Conservation (phyloP, 1,140 invertebrate genomes). For the Drosophila insularis region DNA sequence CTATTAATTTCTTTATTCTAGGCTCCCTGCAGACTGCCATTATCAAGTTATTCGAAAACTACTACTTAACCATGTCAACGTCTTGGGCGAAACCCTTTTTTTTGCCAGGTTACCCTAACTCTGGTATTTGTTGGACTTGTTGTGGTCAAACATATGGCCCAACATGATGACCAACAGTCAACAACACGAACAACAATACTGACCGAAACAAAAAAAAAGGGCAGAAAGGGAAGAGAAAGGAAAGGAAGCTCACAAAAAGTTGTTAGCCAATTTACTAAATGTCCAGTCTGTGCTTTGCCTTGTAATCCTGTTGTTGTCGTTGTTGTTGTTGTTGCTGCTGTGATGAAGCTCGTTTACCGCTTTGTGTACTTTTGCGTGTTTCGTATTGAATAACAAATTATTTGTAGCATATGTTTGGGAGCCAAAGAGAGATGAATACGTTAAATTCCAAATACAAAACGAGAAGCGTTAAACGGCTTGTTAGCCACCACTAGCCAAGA, state of each 20-base stretch:
- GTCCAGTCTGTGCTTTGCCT: conserved; percentile 51
- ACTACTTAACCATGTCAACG: conserved; percentile 7
- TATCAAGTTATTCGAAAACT: conserved; percentile 3
- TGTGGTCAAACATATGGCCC: conserved; percentile 65
- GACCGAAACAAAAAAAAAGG: conserved; percentile 6
- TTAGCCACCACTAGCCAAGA: conserved; percentile 7
- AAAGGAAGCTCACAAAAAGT: conserved; percentile 56
- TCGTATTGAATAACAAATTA: conserved; percentile 78
- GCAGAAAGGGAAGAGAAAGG: conserved; percentile 11
- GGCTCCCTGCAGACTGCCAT: not conserved
- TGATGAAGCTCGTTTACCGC: conserved; percentile 65
- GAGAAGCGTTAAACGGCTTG: conserved; percentile 22
- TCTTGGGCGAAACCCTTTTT: conserved; percentile 41
- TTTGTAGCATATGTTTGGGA: conserved; percentile 69
- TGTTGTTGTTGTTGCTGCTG: conserved; percentile 18
- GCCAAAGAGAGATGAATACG: conserved; percentile 3
- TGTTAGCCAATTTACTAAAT: conserved; percentile 78
- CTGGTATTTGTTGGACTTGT: conserved; percentile 29
- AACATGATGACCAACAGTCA: conserved; percentile 55
- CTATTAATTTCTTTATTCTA: no score
- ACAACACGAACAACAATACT: conserved; percentile 38
- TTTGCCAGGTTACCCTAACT: conserved; percentile 12
- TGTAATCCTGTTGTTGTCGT: conserved; percentile 27
- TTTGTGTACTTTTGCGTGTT: conserved; percentile 74
- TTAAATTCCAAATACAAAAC: not conserved